Evolutionary conservation across 2,113 vertebrate genomes (phyloP), one percentile per base, ranked within the genome.

Genomic region (Onychostoma macrolepis): DNA sequence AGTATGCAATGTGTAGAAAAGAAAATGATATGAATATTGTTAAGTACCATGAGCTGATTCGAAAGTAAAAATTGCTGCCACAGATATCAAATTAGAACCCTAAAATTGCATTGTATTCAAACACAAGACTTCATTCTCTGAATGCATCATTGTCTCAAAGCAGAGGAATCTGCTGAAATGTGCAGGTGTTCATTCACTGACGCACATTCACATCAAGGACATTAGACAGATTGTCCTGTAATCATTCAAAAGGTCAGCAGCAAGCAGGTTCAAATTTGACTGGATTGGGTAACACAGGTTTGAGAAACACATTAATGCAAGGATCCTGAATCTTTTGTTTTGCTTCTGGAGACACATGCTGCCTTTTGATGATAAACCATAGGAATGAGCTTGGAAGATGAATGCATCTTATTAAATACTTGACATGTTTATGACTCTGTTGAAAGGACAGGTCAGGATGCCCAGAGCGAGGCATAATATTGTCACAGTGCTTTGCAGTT

Each of bases 351-450:
- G 36, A 81, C 24, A 41, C 24, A 28, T 8, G 38, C 53, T 41
- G n/a, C 79, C 6, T 81, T 63, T 24, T 81, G 56, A 43, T 63
- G 56, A 43, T 65, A 65, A 81, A 65, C 38, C 82, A 74, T 6
- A 84, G 13, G 28, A 38, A 84, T 36, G 19, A 84, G 53, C 48
- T 74, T 33, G 9, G 76, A 53, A 78, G 48, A 76, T 63, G 36
- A 85, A 56, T 75, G 58, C 76, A 85, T 76, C 53, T 85, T 61
- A 58, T 85, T 85, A 58, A 56, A 63, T 63, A 7, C 84, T 30
- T 76, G 53, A 85, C 71, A 33, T 85, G 58, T 85, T 77, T 85
- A 65, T 85, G 26, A 65, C 26, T 85, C 56, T 45, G 19, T n/a
- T 65, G 72, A 76, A 65, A 85, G 15, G 26, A 65, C 53, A 65